These are phyloP conservation scores for Myotis daubentonii DNA, from an alignment of 2,797 vertebrate genomes.

Conservation along the genomic window DNA sequence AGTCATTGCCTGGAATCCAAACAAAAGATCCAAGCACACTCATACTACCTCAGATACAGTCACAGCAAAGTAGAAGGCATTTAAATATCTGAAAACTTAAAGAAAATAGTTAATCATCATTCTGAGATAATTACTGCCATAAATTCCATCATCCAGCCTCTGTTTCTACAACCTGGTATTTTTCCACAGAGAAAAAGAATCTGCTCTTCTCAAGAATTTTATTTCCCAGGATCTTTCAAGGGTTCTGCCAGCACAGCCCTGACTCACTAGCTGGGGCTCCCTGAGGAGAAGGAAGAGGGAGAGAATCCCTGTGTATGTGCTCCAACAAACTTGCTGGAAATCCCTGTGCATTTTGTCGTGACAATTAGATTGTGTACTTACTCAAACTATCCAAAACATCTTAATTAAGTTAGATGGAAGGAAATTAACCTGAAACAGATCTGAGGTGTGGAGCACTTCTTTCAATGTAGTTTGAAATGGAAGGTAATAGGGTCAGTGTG, in stretches of 20 bases:
- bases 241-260: background rate
- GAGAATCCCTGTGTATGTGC: background rate
- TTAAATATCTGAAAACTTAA: conserved; percentile 26
- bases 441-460: conserved; percentile 66
- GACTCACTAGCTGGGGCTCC: background rate
- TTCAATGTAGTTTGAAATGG: conserved; percentile 78
- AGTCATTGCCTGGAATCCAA: conserved; percentile 18
- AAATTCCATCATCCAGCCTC: conserved; percentile 42
- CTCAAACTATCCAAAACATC: conserved; percentile 79
- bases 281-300: background rate
- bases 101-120: conserved; percentile 60
- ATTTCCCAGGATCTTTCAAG: background rate
- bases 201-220: background rate
- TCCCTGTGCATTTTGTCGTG: conserved; percentile 75
- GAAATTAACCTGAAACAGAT: conserved; percentile 76
- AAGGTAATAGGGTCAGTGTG: conserved; percentile 60
- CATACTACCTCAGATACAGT: background rate
- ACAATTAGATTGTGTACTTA: conserved; percentile 74
- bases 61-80: background rate
- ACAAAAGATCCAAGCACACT: background rate
- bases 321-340: conserved; percentile 66
- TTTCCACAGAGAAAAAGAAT: conserved; percentile 23
- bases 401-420: conserved; percentile 81
- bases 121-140: conserved; percentile 44
- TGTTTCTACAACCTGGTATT: conserved; percentile 56